Conservation (phyloP, 2,888 invertebrate genomes). For the Gasteruption jaculator region DNA sequence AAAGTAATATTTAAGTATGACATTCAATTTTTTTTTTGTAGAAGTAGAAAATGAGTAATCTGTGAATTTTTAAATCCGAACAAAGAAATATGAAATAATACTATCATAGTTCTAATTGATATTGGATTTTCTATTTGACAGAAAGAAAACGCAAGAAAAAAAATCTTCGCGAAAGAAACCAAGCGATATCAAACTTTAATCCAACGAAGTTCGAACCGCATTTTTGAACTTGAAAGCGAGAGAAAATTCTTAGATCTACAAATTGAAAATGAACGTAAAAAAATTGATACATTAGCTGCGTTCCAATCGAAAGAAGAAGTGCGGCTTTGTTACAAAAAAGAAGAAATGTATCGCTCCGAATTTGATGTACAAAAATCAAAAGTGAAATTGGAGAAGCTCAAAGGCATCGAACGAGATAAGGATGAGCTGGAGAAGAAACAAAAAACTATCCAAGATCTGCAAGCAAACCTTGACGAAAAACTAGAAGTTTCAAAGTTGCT, state of each 20-base stretch:
- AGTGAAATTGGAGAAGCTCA: slow-evolving; percentile 35
- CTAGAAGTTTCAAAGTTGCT: slow-evolving; percentile 50
- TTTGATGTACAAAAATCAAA: slow-evolving; percentile 38
- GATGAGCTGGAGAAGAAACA: slow-evolving; percentile 49
- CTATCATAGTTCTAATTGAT: too few relatives aligned
- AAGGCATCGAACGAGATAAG: slow-evolving; percentile 37
- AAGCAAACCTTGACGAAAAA: slow-evolving; percentile 49
- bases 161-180: slow-evolving; percentile 28
- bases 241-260: slow-evolving; percentile 31
- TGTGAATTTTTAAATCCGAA: too few relatives aligned
- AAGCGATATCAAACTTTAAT: slow-evolving; percentile 34
- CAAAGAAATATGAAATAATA: too few relatives aligned
- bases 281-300: slow-evolving; percentile 28
- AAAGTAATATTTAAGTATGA: too few relatives aligned
- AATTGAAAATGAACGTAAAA: slow-evolving; percentile 32
- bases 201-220: slow-evolving; percentile 25
- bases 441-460: slow-evolving; percentile 51
- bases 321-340: slow-evolving; percentile 31
- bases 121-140: too few relatives aligned
- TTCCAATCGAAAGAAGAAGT: slow-evolving; percentile 31
- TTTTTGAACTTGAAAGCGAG: slow-evolving; percentile 34
- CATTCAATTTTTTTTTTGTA: too few relatives aligned
- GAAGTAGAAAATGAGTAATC: too few relatives aligned
- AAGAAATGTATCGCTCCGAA: slow-evolving; percentile 32
- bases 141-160: slow-evolving; percentile 41